These are phyloP conservation scores for Acrocephalus arundinaceus DNA, from an alignment of 2,113 vertebrate species.

Conservation along the genomic window DNA sequence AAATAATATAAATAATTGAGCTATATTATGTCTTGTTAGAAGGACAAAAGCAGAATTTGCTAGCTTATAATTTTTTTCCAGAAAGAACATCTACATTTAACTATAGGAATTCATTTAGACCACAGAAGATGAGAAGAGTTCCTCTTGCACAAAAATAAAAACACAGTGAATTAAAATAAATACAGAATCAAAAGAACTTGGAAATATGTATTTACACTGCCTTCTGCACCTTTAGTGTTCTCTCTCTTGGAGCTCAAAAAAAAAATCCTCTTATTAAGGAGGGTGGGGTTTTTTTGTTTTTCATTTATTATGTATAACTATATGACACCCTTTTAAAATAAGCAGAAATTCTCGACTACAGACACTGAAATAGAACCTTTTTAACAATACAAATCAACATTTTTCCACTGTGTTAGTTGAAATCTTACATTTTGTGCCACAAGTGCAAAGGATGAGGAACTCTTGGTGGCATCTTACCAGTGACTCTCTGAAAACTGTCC, in stretches of 20 bases:
- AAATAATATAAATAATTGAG: neutral
- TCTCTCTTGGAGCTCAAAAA: neutral
- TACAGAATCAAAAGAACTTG: neutral
- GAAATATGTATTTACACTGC: neutral
- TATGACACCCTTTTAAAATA: neutral
- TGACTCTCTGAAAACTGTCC: neutral
- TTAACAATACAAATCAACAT: neutral
- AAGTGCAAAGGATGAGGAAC: neutral
- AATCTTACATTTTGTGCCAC: neutral
- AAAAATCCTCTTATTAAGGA: neutral
- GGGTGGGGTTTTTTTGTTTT: rapidly evolving
- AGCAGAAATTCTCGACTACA: neutral
- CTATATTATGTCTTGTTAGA: neutral
- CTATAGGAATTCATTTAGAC: neutral
- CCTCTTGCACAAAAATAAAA: neutral
- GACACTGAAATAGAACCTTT: neutral
- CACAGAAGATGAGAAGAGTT: neutral
- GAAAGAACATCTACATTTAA: neutral
- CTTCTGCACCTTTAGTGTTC: neutral
- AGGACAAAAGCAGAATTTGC: neutral
- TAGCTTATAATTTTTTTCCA: neutral
- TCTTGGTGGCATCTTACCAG: neutral
- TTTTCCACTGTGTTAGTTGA: neutral
- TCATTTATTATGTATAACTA: neutral
- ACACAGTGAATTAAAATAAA: neutral